Evolutionary conservation across 1,140 invertebrate species (phyloP).

Genomic region (Panagrolaimus sp.): DNA sequence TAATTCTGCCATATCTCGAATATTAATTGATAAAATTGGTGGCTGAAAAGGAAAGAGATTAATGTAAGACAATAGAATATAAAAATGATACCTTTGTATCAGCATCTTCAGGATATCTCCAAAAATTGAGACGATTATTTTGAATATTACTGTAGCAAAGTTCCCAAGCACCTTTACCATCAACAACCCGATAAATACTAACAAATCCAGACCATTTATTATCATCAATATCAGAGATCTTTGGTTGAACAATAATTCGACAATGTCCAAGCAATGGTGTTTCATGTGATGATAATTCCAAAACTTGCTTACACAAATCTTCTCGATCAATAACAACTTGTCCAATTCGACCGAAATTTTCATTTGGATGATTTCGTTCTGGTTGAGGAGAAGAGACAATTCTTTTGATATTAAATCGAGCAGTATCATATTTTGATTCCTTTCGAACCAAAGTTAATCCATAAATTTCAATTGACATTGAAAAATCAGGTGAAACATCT

Average conservation of each 20-base stretch:
- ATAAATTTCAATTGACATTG: slow-evolving; percentile 3
- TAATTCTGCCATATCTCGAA: neutral
- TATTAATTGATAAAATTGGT: neutral
- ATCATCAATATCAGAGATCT: neutral
- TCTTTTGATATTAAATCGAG: neutral
- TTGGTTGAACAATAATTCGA: neutral
- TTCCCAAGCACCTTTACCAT: neutral
- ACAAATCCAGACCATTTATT: neutral
- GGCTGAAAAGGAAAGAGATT: neutral
- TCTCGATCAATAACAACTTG: neutral
- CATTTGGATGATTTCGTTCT: neutral
- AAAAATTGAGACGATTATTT: neutral
- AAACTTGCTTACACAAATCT: neutral
- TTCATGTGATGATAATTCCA: neutral
- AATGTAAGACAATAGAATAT: neutral
- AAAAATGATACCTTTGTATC: neutral
- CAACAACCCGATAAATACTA: slow-evolving; percentile 3
- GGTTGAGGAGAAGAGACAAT: neutral
- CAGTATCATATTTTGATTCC: neutral
- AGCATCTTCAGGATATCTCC: slow-evolving; percentile 8
- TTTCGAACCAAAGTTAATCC: neutral
- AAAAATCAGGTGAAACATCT: slow-evolving; percentile 6
- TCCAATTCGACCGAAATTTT: neutral
- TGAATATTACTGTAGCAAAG: neutral
- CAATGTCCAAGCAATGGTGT: neutral